A percentile compares a stretch with the other conserved stretches of the same genome.
phyloP scores from a whole-genome alignment of 2,113 vertebrate species.

The Mesitornis unicolor region DNA sequence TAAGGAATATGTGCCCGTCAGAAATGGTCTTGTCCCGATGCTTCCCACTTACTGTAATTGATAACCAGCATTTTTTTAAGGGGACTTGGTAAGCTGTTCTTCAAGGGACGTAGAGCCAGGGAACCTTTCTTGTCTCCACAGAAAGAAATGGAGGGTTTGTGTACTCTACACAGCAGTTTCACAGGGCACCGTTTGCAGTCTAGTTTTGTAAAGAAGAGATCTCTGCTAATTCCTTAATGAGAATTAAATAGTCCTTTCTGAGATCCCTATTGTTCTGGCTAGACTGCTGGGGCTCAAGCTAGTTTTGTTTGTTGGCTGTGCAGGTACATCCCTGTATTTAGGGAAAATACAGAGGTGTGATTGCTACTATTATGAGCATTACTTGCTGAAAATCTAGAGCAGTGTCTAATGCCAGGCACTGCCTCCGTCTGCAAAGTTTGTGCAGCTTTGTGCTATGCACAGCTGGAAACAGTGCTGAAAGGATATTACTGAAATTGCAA shows the following conservation, averaged over 20 bases:
- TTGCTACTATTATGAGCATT: not conserved
- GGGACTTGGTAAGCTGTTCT: not conserved
- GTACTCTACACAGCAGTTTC: not conserved
- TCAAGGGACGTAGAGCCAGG: not conserved
- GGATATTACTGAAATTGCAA: not conserved
- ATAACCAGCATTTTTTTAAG: not conserved
- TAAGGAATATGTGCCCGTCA: not conserved
- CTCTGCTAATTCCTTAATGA: not conserved
- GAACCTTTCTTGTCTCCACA: not conserved
- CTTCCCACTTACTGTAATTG: not conserved
- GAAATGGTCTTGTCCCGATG: not conserved
- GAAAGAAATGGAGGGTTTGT: not conserved
- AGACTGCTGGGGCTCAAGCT: not conserved
- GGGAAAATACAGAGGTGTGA: not conserved
- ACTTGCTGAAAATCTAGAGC: not conserved
- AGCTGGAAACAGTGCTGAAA: not conserved
- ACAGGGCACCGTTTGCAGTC: not conserved
- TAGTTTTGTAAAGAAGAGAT: not conserved
- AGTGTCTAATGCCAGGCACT: not conserved
- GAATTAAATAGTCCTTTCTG: not conserved
- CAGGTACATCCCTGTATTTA: not conserved
- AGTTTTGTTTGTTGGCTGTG: not conserved
- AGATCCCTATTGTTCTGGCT: not conserved
- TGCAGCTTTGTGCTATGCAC: not conserved
- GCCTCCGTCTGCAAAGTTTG: not conserved